These are phyloP conservation scores for Gryllus bimaculatus DNA, from an alignment of 1,140 invertebrate species.

Conservation along the genomic window DNA sequence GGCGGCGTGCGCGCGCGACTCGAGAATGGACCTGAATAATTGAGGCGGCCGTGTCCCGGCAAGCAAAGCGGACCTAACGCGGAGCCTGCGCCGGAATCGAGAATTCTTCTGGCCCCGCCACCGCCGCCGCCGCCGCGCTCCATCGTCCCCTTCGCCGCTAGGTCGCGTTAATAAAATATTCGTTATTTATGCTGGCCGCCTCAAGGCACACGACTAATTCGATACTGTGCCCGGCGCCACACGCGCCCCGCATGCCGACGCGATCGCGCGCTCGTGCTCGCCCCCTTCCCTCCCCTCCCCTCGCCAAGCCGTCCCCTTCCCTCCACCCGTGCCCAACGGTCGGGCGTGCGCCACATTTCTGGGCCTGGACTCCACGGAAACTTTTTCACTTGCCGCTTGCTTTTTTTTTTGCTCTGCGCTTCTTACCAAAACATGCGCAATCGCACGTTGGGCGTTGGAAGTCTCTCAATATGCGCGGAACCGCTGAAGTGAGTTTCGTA, in stretches of 20 bases:
- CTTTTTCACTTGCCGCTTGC: too few relatives aligned
- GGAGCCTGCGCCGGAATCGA: not conserved
- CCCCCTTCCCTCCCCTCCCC: too few relatives aligned
- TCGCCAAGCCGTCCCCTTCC: too few relatives aligned
- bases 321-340: too few relatives aligned
- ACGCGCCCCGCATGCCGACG: not conserved
- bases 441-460: too few relatives aligned
- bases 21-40: slow-evolving; percentile 1
- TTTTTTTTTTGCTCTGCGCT: too few relatives aligned
- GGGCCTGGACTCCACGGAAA: too few relatives aligned
- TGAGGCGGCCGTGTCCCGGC: not conserved
- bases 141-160: not conserved
- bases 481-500: too few relatives aligned
- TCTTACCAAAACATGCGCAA: too few relatives aligned
- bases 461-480: too few relatives aligned
- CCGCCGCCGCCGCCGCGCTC: not conserved
- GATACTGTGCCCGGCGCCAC: not conserved
- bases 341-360: too few relatives aligned
- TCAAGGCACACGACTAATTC: not conserved
- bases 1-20: not conserved
- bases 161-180: not conserved
- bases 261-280: not conserved
- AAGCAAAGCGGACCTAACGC: not conserved
- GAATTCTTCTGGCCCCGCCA: not conserved
- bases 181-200: not conserved